Conservation (phyloP, 1,140 invertebrate species). For the Dendrolimus punctatus region DNA sequence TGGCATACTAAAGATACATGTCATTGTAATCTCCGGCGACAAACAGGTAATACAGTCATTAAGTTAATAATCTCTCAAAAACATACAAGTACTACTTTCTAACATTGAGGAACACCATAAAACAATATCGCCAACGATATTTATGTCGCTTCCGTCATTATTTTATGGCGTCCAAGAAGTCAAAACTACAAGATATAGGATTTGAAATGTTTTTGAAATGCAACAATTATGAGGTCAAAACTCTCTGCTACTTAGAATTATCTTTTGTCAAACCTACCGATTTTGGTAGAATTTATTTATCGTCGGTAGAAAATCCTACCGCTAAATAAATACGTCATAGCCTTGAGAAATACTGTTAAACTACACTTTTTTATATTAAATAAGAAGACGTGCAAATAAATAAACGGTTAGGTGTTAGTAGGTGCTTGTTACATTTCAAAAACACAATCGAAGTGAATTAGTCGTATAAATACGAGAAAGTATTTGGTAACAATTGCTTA, state of each 20-base stretch:
- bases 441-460: conserved; percentile 9
- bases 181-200: too few relatives aligned
- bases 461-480: conserved; percentile 54
- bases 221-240: too few relatives aligned
- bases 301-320: background rate
- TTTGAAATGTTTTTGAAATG: too few relatives aligned
- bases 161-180: too few relatives aligned
- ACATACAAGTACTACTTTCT: background rate
- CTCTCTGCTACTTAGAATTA: too few relatives aligned
- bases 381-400: conserved; percentile 6
- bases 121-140: too few relatives aligned
- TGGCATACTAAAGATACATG: too few relatives aligned
- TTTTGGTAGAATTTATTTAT: conserved; percentile 1
- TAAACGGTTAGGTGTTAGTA: conserved; percentile 4
- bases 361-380: background rate
- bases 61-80: background rate
- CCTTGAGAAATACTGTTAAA: too few relatives aligned
- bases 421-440: conserved; percentile 4
- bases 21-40: too few relatives aligned
- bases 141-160: too few relatives aligned
- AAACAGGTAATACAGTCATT: background rate
- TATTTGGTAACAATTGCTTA: conserved; percentile 72
- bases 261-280: too few relatives aligned
- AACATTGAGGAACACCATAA: background rate
- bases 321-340: background rate